Evolutionary conservation across 2,888 invertebrate genomes (phyloP), one percentile per base, ranked within the genome.

Genomic region (Tachystola acroxantha): DNA sequence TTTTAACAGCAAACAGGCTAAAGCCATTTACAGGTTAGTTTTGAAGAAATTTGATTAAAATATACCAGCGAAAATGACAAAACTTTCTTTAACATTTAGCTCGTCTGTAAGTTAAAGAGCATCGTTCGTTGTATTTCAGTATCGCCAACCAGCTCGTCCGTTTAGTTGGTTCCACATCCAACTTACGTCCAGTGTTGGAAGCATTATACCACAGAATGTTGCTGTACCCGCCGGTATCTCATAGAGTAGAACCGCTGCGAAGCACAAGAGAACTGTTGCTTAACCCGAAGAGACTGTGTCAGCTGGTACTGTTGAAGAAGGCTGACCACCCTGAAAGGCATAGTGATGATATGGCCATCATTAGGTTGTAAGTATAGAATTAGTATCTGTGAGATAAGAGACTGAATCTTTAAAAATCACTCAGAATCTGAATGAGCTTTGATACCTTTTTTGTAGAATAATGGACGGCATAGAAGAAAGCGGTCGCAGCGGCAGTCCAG

Each of bases 391-490:
- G 7, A 7, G 7, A 6, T 6, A 20, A 20, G 11, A 29, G 7
- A 22, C 4, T 29, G n/a, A n/a, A n/a, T n/a, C n/a, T n/a, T n/a
- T n/a, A n/a, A n/a, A n/a, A n/a, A n/a, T n/a, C n/a, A n/a, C n/a
- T n/a, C n/a, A n/a, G n/a, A n/a, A n/a, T n/a, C n/a, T n/a, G n/a
- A n/a, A n/a, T n/a, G n/a, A n/a, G n/a, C n/a, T n/a, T n/a, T n/a
- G n/a, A n/a, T n/a, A n/a, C n/a, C n/a, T n/a, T n/a, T n/a, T 36
- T 60, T 54, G 0, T 40, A 86, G 97, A 57, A 93, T 96, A 53
- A 94, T 97, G 90, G 97, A 97, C 64, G 95, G 96, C 0, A 93
- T 97, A 67, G 96, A 96, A 76, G 97, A 97, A 77, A 95, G 96
- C 41, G 94, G 96, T n/a, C 91, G 92, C 48, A 93, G 93, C 45